Evolutionary conservation across 2,888 invertebrate species (phyloP).

Genomic region (Andrena flavipes): DNA sequence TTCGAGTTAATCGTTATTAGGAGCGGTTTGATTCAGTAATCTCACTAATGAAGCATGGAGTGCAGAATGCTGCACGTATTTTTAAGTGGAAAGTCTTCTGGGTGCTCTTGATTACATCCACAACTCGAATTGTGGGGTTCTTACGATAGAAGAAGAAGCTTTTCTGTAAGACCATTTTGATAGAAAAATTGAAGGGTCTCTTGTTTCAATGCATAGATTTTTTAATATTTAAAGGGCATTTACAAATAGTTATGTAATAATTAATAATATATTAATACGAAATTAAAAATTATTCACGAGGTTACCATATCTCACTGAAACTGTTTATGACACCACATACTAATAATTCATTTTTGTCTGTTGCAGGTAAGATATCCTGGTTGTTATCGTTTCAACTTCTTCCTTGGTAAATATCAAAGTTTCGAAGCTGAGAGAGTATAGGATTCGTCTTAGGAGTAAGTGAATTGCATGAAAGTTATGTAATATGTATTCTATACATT

Average conservation of each 20-base stretch:
- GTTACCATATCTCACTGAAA: background rate
- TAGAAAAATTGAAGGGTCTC: too few species aligned
- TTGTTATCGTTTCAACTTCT: background rate
- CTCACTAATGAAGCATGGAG: background rate
- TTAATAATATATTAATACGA: too few species aligned
- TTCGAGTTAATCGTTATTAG: slow-evolving; percentile 31
- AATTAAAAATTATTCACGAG: too few species aligned
- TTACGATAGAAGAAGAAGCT: too few species aligned
- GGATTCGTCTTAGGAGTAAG: background rate
- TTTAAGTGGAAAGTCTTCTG: background rate
- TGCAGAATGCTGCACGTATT: background rate
- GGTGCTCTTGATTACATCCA: background rate
- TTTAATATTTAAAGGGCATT: background rate
- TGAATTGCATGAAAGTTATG: background rate
- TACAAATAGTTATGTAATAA: too few species aligned
- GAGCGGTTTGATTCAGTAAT: slow-evolving; percentile 19
- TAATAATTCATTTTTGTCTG: background rate
- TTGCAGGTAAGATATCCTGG: background rate
- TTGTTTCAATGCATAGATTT: background rate
- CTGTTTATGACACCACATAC: background rate
- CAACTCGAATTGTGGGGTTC: background rate
- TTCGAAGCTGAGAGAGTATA: background rate
- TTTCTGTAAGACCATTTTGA: too few species aligned
- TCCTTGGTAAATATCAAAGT: background rate
- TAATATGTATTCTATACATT: too few species aligned